Evolutionary conservation across 2,113 vertebrate species (phyloP).

Genomic region (Erythrocercus mccallii): DNA sequence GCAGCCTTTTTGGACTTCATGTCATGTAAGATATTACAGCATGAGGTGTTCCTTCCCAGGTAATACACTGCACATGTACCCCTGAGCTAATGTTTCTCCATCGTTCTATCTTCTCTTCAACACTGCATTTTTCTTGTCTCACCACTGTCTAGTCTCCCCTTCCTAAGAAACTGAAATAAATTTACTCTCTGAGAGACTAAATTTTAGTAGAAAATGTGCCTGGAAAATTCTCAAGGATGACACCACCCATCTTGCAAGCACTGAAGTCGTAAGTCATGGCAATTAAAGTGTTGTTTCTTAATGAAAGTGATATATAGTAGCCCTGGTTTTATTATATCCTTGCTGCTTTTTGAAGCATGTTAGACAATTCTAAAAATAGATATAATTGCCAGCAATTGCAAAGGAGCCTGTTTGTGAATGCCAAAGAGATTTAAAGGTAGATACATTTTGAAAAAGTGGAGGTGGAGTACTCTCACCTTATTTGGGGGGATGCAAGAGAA

Average conservation of each 20-base stretch:
- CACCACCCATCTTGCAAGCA: neutral
- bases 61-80: neutral
- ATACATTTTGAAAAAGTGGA: neutral
- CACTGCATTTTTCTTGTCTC: neutral
- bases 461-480: neutral
- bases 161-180: neutral
- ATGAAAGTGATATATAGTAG: neutral
- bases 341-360: neutral
- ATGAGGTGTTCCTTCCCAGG: neutral
- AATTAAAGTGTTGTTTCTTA: neutral
- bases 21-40: neutral
- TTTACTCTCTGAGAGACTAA: neutral
- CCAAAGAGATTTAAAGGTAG: neutral
- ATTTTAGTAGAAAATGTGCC: neutral
- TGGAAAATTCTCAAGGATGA: neutral
- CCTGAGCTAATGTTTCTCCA: neutral
- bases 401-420: neutral
- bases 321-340: neutral
- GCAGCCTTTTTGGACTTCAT: neutral
- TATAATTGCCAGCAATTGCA: neutral
- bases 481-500: neutral
- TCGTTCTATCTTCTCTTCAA: neutral
- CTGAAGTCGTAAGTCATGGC: neutral
- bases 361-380: slow-evolving; percentile 21
- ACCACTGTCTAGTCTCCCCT: neutral